A percentile compares a stretch with the other conserved stretches of the same genome.
phyloP scores from a whole-genome alignment of 1,140 invertebrate species.

The Bombus waltoni region DNA sequence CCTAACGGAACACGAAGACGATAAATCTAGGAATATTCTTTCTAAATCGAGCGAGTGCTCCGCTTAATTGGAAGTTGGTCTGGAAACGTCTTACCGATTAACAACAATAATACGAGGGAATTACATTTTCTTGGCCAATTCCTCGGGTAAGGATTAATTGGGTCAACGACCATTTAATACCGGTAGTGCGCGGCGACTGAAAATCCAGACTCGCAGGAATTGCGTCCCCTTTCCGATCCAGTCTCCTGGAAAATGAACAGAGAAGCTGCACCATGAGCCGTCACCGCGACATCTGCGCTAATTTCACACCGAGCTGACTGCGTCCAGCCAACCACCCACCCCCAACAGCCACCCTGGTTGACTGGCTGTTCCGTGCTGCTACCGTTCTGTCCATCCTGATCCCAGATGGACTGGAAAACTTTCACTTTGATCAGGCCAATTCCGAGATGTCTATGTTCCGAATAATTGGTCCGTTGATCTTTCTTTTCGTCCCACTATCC shows the following conservation, averaged over 20 bases:
- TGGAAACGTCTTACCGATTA: constrained; percentile 51
- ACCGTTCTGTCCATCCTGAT: constrained; percentile 47
- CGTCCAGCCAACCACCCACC: constrained; percentile 67
- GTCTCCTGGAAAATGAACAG: constrained; percentile 83
- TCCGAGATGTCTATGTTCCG: constrained; percentile 31
- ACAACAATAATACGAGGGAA: constrained; percentile 63
- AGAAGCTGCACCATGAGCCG: constrained; percentile 76
- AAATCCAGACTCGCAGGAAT: constrained; percentile 73
- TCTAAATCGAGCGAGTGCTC: neutral
- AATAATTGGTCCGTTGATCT: constrained; percentile 34
- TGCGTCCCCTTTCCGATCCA: constrained; percentile 73
- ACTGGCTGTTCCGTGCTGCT: constrained; percentile 55
- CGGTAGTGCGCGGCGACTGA: constrained; percentile 61
- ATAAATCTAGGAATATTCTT: neutral
- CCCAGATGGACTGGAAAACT: constrained; percentile 55
- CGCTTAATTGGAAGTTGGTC: neutral
- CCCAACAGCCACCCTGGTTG: constrained; percentile 58
- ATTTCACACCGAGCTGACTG: constrained; percentile 83
- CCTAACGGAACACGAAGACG: neutral
- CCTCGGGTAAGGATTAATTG: constrained; percentile 68
- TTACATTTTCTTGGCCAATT: constrained; percentile 63
- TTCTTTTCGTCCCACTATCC: neutral
- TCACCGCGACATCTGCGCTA: constrained; percentile 83
- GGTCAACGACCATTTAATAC: constrained; percentile 76
- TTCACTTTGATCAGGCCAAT: constrained; percentile 52